Conservation (phyloP, 2,113 vertebrate genomes). For the Nematolebias whitei region DNA sequence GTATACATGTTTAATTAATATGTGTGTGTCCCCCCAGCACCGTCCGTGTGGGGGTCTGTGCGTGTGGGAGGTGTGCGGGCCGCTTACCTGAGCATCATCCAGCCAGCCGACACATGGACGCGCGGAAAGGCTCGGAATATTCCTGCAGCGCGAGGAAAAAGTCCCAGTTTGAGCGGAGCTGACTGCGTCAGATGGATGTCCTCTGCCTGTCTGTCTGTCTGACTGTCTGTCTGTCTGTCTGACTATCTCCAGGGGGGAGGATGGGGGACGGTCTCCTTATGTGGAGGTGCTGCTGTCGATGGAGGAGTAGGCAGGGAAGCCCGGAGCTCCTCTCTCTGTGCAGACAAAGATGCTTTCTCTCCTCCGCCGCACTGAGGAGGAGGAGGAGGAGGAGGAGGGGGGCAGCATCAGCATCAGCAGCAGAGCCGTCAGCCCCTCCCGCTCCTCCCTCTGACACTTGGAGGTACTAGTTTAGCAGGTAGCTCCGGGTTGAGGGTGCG, state of each 20-base stretch:
- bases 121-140: constrained; percentile 54
- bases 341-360: constrained; percentile 73
- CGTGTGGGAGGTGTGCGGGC: constrained; percentile 63
- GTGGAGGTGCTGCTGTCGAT: constrained; percentile 50
- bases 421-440: constrained; percentile 60
- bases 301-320: constrained; percentile 59
- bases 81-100: constrained; percentile 78
- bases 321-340: constrained; percentile 54
- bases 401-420: constrained; percentile 27
- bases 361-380: constrained; percentile 64
- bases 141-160: constrained; percentile 44
- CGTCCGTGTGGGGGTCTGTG: constrained; percentile 52
- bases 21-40: too few species aligned
- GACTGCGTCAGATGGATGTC: constrained; percentile 46
- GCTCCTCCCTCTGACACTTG: constrained; percentile 60
- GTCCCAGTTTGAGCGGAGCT: constrained; percentile 42
- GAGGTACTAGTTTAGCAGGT: constrained; percentile 73
- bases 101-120: constrained; percentile 73
- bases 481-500: constrained; percentile 76
- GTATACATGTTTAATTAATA: too few species aligned
- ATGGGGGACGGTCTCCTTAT: constrained; percentile 21
- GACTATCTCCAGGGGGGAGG: constrained; percentile 39
- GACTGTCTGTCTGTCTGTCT: too few species aligned
- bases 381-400: too few species aligned
- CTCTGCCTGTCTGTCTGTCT: constrained; percentile 7